These are phyloP conservation scores for Orthonychiurus folsomi DNA, from an alignment of 2,888 invertebrate species.

Conservation along the genomic window DNA sequence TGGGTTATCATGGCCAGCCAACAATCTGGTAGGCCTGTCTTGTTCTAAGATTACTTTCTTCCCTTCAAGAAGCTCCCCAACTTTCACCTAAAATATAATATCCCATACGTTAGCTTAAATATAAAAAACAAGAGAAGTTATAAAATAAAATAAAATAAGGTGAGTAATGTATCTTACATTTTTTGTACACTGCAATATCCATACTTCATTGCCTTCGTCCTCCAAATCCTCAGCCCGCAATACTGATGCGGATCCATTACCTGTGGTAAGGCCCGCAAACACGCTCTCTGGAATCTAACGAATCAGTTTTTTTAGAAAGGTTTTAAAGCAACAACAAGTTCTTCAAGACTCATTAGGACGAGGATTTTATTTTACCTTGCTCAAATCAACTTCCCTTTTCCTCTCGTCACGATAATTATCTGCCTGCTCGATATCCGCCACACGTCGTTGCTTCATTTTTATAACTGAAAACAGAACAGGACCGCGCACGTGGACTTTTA, in stretches of 20 bases:
- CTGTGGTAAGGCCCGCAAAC: neutral
- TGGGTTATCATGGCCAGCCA: neutral
- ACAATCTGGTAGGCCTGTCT: neutral
- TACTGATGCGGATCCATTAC: neutral
- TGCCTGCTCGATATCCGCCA: too few species aligned
- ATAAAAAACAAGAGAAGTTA: neutral
- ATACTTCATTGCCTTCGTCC: constrained; percentile 15
- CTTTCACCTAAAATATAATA: constrained; percentile 16
- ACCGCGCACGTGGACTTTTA: too few species aligned
- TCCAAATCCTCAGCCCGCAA: constrained; percentile 15
- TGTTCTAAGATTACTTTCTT: constrained; percentile 11
- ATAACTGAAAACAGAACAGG: too few species aligned
- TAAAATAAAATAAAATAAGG: neutral
- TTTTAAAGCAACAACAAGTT: too few species aligned
- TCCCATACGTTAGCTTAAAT: constrained; percentile 1
- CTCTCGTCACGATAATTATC: too few species aligned
- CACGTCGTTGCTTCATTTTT: too few species aligned
- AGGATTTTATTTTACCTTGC: too few species aligned
- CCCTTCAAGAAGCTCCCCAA: constrained; percentile 10
- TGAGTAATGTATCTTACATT: constrained; percentile 14
- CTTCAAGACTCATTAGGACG: too few species aligned
- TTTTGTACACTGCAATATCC: constrained; percentile 19
- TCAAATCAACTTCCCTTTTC: too few species aligned
- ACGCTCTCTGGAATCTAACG: constrained; percentile 3
- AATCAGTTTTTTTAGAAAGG: neutral